Base-by-base conservation (phyloP, 2,888 invertebrate species). In the Apamea monoglypha region DNA sequence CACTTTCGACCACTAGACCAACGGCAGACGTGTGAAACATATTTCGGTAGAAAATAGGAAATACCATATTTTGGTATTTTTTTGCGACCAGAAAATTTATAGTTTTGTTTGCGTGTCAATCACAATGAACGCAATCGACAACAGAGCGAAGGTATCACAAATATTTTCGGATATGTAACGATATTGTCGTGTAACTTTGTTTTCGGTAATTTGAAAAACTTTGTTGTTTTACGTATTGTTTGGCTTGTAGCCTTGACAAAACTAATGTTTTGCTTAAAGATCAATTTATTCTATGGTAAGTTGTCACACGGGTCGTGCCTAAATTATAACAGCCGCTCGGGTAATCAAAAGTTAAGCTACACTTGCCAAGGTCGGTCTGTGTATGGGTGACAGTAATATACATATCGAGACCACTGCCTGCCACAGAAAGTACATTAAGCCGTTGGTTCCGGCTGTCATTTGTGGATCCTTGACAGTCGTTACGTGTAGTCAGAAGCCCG, bases 51-150 rank as follows among this genome's bases (percentile, higher is more conserved):
- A 29, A 80, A 56, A 2, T 29, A 69, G 5, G 21, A 50, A 69
- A 50, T 32, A 75, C 29, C 61, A 12, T 77, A 72, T 66, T 71
- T 64, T 53, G 50, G 16, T 64, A 59, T 50, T 68, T 50, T 74
- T 70, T 53, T 36, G 70, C 81, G 71, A 70, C 75, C 68, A 59
- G 4, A 63, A 83, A 71, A 74, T 61, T 36, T 61, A 59, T 32
- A 64, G 44, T 32, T 40, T 53, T 25, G 25, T 40, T 73, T 67
- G 84, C 84, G 84, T 86, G 78, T 76, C 81, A 74, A 76, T 79
- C 79, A 79, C 14, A 18, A 10, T 18, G 29, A 75, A 69, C 21
- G 32, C 44, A 66, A 80, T 70, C 64, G 64, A 78, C 70, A 5
- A 61, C 32, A n/a, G 71, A 74, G 63, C 64, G 53, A 76, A 74